A percentile compares a stretch with the other conserved stretches of the same genome.
These are phyloP conservation scores for Chrysomela aeneicollis DNA, from an alignment of 2,888 invertebrate species.

Conservation along the genomic window DNA sequence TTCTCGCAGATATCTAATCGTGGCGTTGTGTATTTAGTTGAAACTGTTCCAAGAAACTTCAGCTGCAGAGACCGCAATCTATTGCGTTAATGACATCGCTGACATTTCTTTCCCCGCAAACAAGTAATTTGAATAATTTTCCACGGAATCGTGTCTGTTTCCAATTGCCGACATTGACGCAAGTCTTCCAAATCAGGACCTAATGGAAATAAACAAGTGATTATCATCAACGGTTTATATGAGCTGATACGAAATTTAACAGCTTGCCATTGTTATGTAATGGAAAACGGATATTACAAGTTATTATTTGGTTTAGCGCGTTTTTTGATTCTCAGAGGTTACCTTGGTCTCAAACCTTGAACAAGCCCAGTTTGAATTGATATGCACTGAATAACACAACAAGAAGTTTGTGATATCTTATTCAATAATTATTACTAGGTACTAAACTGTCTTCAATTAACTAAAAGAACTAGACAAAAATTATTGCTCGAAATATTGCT, in stretches of 20 bases:
- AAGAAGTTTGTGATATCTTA: no score
- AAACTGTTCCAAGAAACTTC: neutral
- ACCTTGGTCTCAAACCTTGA: neutral
- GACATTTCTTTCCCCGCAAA: neutral
- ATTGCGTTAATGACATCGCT: neutral
- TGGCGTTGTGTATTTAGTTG: neutral
- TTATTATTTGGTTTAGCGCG: neutral
- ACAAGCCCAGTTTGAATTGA: no score
- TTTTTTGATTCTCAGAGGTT: neutral
- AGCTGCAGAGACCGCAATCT: neutral
- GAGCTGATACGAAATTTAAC: neutral
- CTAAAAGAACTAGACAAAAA: no score
- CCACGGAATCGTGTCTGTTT: constrained; percentile 18
- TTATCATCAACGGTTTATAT: neutral
- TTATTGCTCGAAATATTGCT: no score
- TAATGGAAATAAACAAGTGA: neutral
- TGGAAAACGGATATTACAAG: neutral
- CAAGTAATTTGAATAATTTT: constrained; percentile 13
- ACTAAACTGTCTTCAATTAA: no score
- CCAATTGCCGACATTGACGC: constrained; percentile 13
- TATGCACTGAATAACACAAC: no score
- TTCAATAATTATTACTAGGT: no score
- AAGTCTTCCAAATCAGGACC: constrained; percentile 17
- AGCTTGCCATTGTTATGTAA: neutral
- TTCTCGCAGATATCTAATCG: neutral